Percentiles rank a stretch among this genome's conserved stretches.
phyloP scores from a whole-genome alignment of 1,140 invertebrate genomes.

The Chrysopa pallens region DNA sequence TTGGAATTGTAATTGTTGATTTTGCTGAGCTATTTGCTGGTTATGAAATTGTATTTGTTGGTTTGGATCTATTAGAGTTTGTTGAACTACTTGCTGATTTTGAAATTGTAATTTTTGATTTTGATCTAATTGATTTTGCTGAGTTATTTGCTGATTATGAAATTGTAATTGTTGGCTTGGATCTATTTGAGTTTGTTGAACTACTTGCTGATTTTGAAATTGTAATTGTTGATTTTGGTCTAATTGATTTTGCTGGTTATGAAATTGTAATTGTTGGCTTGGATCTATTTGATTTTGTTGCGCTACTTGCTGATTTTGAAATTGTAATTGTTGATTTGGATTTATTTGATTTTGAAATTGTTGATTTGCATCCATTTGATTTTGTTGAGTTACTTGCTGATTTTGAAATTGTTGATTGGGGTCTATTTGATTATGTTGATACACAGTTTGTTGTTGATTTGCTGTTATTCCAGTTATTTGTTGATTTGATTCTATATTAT shows the following conservation, averaged over 20 bases:
- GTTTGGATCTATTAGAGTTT: slow-evolving; percentile 1
- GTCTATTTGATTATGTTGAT: slow-evolving; percentile 5
- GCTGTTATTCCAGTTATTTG: not conserved
- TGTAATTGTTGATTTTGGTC: not conserved
- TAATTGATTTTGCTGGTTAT: slow-evolving; percentile 3
- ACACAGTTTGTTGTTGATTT: not conserved
- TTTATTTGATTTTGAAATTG: not conserved
- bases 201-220: too few species aligned
- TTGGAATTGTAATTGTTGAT: not conserved
- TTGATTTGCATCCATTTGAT: not conserved
- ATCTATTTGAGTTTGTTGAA: not conserved
- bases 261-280: slow-evolving; percentile 3
- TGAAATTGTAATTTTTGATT: not conserved
- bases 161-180: not conserved
- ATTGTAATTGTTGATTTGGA: not conserved
- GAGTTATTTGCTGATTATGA: slow-evolving; percentile 2
- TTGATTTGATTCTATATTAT: not conserved
- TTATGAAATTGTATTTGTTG: slow-evolving; percentile 10
- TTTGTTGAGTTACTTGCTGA: slow-evolving; percentile 7
- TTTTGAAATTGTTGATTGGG: slow-evolving; percentile 3
- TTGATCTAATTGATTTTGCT: not conserved
- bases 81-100: slow-evolving; percentile 2
- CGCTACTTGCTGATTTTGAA: not conserved
- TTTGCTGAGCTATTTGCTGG: not conserved
- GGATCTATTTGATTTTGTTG: slow-evolving; percentile 5